Base-by-base conservation (phyloP, 2,797 vertebrate genomes). In the Antennarius maculatus region DNA sequence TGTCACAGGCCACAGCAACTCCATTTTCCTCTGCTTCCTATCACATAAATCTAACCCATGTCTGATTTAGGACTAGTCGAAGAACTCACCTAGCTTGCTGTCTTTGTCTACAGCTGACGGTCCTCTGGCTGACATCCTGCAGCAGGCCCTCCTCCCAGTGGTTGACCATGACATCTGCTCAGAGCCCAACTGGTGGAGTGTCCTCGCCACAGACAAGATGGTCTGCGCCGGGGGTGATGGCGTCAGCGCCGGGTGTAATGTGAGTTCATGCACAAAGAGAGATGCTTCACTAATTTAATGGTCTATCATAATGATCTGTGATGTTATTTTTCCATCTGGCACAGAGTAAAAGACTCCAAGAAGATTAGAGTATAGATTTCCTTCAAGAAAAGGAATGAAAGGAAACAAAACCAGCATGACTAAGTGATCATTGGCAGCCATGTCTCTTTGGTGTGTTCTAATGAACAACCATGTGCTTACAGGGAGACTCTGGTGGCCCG, bases 171-270 rank as follows among this genome's bases (percentile, higher is more conserved):
- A 82, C 13, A 93, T 77, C 0, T 96, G 95, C 86, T 81, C 85
- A 14, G 27, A 69, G 66, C 0, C 0, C 0, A 81, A 92, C 83
- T 95, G 93, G 93, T 96, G 95, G 95, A 89, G 93, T n/a, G 7
- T 27, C 83, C 54, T 39, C 0, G 93, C 95, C 46, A 89, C 9
- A 1, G 2, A 82, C 1, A 91, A 77, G 16, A 95, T 95, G 95
- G 84, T 96, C 31, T 96, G 95, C 0, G 95, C 95, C 0, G 95
- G 95, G 0, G 95, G 95, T 0, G 95, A 96, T 0, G 94, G 96
- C 0, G 7, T 94, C 23, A 77, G 85, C 57, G 90, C 94, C 0
- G 90, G 92, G 2, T 96, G 95, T 78, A 94, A 90, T 0, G 94
- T 95, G 88, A 94, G 95, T 91, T 39, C 12, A 59, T 12, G 31